Percentiles rank a stretch among this genome's conserved stretches.
Evolutionary conservation across 1,140 invertebrate species (phyloP).

Genomic region (Stegodyphus dumicola): DNA sequence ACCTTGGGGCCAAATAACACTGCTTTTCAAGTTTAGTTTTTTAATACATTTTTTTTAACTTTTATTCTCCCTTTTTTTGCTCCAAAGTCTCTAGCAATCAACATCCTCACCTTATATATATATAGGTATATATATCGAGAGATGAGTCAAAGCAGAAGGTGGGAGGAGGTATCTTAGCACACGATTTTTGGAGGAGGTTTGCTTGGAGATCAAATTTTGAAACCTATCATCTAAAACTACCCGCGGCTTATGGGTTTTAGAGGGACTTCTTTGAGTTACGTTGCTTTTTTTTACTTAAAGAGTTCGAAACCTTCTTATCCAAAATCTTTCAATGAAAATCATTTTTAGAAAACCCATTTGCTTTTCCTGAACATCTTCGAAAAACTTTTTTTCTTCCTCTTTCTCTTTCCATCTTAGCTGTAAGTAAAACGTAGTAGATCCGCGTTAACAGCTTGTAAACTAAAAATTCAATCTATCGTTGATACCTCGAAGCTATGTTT

Average conservation of each 20-base stretch:
- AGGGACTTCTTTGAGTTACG: constrained; percentile 28
- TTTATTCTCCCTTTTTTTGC: constrained; percentile 15
- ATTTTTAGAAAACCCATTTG: constrained; percentile 58
- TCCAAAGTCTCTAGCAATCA: constrained; percentile 36
- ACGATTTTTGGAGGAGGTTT: not conserved
- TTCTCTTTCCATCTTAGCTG: not conserved
- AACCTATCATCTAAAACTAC: constrained; percentile 57
- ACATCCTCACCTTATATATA: constrained; percentile 30
- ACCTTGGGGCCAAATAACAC: constrained; percentile 14
- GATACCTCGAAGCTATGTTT: not conserved
- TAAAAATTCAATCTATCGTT: constrained; percentile 54
- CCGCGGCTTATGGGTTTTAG: constrained; percentile 54
- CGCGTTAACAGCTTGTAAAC: constrained; percentile 52
- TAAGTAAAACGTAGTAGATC: not conserved
- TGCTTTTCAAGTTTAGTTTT: constrained; percentile 46
- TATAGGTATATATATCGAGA: constrained; percentile 15
- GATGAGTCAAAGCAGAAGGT: not conserved
- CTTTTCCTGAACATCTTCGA: constrained; percentile 49
- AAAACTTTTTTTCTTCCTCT: not conserved
- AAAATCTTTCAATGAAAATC: constrained; percentile 56
- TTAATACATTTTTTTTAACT: constrained; percentile 21
- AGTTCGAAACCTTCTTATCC: constrained; percentile 56
- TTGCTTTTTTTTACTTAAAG: constrained; percentile 26
- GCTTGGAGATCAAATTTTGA: constrained; percentile 38
- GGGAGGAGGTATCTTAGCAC: not conserved